Conservation (phyloP, 2,113 vertebrate species). For the Anhinga rufa region DNA sequence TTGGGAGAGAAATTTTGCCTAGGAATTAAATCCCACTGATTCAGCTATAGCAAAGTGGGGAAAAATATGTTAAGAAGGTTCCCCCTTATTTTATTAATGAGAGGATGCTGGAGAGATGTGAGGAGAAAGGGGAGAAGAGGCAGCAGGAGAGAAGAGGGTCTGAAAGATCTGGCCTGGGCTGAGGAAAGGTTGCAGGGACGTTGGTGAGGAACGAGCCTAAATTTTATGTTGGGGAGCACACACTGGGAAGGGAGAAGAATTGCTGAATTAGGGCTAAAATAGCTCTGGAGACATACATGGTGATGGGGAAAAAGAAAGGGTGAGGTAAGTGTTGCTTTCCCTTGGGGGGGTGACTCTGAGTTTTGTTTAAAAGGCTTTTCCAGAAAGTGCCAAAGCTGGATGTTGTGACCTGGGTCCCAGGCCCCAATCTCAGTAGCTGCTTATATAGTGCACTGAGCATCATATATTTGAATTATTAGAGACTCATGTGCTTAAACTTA, state of each 20-base stretch:
- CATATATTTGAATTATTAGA: background rate
- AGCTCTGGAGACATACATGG: background rate
- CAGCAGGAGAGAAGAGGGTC: background rate
- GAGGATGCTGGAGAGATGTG: accelerated
- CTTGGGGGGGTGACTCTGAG: background rate
- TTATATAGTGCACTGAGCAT: background rate
- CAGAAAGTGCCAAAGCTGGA: background rate
- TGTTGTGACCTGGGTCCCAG: background rate
- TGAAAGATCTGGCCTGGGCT: too few relatives aligned
- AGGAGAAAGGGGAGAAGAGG: background rate
- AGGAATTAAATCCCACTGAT: background rate
- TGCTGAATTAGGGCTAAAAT: background rate
- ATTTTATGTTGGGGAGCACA: background rate
- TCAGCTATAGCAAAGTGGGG: background rate
- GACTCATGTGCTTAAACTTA: background rate
- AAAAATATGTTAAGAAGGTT: background rate
- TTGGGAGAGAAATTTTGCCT: background rate
- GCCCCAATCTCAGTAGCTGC: background rate
- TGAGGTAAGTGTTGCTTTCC: background rate
- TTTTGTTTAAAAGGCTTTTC: background rate
- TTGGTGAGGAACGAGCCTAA: background rate
- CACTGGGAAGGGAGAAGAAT: background rate
- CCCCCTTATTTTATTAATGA: background rate
- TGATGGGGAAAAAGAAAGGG: background rate
- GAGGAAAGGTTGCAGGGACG: background rate